These are phyloP conservation scores for Napeogenes inachia DNA, from an alignment of 2,888 invertebrate genomes.

Conservation along the genomic window DNA sequence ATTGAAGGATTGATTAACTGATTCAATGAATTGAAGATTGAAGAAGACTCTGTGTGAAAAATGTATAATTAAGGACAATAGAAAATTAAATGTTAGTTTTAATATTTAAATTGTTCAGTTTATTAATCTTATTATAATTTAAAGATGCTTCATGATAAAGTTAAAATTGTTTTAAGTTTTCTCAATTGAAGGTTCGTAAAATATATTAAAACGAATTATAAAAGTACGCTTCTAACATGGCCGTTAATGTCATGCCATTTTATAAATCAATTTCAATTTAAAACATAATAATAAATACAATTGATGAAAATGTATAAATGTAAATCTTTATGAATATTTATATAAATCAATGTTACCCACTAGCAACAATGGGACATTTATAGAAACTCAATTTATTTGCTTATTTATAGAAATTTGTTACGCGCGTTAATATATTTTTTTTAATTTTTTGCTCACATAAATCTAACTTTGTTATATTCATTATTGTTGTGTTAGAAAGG, in stretches of 20 bases:
- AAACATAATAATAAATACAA: constrained; percentile 17
- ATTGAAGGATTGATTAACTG: too few species aligned
- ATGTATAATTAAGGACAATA: too few species aligned
- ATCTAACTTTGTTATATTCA: constrained; percentile 43
- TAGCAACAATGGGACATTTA: constrained; percentile 66
- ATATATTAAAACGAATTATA: not conserved
- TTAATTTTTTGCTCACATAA: constrained; percentile 26
- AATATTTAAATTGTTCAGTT: too few species aligned
- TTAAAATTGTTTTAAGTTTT: too few species aligned
- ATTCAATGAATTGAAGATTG: too few species aligned
- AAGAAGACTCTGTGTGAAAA: too few species aligned
- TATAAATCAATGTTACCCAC: constrained; percentile 70
- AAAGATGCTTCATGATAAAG: too few species aligned
- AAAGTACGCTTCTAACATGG: not conserved
- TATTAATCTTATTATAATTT: too few species aligned
- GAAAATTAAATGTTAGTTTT: too few species aligned
- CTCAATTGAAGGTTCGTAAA: not conserved
- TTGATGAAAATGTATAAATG: constrained; percentile 41
- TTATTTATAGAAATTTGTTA: constrained; percentile 76
- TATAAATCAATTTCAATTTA: constrained; percentile 34
- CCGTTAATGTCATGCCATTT: constrained; percentile 39
- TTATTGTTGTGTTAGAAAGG: constrained; percentile 45
- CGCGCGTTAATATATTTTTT: constrained; percentile 60
- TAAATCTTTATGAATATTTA: constrained; percentile 72
- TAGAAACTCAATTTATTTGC: constrained; percentile 73